Base-by-base conservation (phyloP, 2,113 vertebrate species). In the Tyrannus savana region DNA sequence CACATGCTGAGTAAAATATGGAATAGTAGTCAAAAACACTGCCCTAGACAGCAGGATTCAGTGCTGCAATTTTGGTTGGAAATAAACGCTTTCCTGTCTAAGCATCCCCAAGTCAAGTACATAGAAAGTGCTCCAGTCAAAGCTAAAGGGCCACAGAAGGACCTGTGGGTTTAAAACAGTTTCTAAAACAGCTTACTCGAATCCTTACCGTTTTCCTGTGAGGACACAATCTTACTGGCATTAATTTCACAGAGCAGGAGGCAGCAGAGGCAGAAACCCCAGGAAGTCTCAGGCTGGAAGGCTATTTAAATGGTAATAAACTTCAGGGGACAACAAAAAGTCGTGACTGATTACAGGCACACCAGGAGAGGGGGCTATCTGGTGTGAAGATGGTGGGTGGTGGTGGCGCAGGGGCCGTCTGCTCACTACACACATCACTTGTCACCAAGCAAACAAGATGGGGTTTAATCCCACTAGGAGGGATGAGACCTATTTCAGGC, bases 231-330 rank as follows among this genome's bases (percentile, higher is more conserved):
- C 59, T 71, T n/a, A 52, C 3, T 4, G 75, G 87, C 84, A 74
- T 90, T 82, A 79, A 91, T 90, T 92, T 93, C 62, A 72, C 37
- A 60, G 75, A 46, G 53, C 9, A 2, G 47, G 74, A 89, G 33
- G 74, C 42, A 96, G 42, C 39, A 90, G 71, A 87, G 72, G 24
- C 82, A 74, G 55, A 90, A 86, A 19, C 21, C 41, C 46, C 55
- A 58, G 87, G 91, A 73, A 0, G 0, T 50, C 44, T 84, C 53
- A 41, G 78, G n/a, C 55, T 92, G 64, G 85, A 91, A 95, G 44
- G 67, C 93, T 95, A 95, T 97, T 96, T 95, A 95, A 88, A 95
- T 95, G 90, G 50, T 96, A 90, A 95, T 93, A 96, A 90, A 94
- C 68, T 88, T 74, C 56, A 71, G 79, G 16, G 47, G 47, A 67